Conservation (phyloP, 2,888 invertebrate species). For the Cephalotes varians region DNA sequence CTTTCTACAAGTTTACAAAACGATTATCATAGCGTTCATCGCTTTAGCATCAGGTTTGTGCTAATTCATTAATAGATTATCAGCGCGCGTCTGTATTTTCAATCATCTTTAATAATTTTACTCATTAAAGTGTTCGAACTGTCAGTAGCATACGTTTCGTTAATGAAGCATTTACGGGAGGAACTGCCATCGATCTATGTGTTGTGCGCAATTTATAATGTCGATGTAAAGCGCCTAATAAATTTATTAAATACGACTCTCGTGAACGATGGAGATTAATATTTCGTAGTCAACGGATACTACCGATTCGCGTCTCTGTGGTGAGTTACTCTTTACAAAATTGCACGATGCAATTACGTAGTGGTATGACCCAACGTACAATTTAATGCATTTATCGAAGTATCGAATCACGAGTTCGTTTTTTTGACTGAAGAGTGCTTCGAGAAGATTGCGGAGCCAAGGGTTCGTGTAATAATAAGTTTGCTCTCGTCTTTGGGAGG, state of each 20-base stretch:
- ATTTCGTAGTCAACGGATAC: neutral
- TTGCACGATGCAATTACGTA: neutral
- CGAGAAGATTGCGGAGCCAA: constrained; percentile 17
- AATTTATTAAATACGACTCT: neutral
- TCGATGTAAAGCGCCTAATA: neutral
- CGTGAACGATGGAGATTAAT: constrained; percentile 8
- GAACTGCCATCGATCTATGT: neutral
- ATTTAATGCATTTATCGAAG: constrained; percentile 64
- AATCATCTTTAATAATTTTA: constrained; percentile 37
- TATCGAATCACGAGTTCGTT: constrained; percentile 42
- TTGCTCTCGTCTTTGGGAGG: constrained; percentile 40
- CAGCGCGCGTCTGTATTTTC: neutral
- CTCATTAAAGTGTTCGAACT: neutral
- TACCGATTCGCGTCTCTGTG: neutral
- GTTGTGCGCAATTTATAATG: neutral
- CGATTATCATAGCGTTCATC: constrained; percentile 35
- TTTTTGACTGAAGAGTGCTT: neutral
- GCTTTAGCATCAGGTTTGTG: constrained; percentile 29
- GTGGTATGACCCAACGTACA: neutral
- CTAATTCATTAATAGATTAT: constrained; percentile 27
- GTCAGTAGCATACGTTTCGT: neutral
- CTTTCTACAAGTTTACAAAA: constrained; percentile 32
- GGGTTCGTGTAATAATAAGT: constrained; percentile 43
- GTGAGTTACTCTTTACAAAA: constrained; percentile 18
- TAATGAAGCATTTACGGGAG: neutral